These are phyloP conservation scores for Episyrphus balteatus DNA, from an alignment of 1,140 invertebrate species.

Conservation along the genomic window DNA sequence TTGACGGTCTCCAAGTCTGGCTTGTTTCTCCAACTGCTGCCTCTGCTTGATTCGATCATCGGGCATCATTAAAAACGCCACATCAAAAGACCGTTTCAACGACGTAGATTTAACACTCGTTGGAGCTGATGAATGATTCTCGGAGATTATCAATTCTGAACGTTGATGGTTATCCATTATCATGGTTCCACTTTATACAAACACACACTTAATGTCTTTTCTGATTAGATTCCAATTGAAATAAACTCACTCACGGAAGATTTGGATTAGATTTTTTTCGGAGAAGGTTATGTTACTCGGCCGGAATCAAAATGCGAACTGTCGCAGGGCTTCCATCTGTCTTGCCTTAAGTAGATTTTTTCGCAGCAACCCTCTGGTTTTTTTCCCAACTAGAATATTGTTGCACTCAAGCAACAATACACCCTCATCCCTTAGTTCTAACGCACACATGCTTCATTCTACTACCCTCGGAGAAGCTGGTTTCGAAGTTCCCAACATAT, in stretches of 20 bases:
- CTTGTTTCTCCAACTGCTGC: conserved; percentile 46
- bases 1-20: conserved; percentile 38
- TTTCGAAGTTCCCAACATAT: conserved; percentile 35
- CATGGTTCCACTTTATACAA: conserved; percentile 23
- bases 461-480: conserved; percentile 17
- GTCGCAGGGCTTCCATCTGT: conserved; percentile 33
- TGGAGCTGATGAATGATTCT: conserved; percentile 11
- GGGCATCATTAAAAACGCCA: conserved; percentile 76
- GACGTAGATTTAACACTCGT: conserved; percentile 15
- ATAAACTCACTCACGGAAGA: not conserved
- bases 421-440: too few relatives aligned
- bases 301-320: conserved; percentile 30
- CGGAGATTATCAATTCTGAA: conserved; percentile 20
- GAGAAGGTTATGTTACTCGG: conserved; percentile 8
- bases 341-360: conserved; percentile 29
- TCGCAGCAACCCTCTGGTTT: too few relatives aligned
- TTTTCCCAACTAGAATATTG: too few relatives aligned
- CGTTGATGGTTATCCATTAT: conserved; percentile 31
- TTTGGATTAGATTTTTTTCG: not conserved
- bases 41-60: conserved; percentile 65
- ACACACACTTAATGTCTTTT: conserved; percentile 7
- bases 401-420: too few relatives aligned
- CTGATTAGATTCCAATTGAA: not conserved
- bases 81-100: conserved; percentile 70
- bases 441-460: too few relatives aligned